Evolutionary conservation across 2,888 invertebrate species (phyloP).

Genomic region (Brachyopa scutellaris): DNA sequence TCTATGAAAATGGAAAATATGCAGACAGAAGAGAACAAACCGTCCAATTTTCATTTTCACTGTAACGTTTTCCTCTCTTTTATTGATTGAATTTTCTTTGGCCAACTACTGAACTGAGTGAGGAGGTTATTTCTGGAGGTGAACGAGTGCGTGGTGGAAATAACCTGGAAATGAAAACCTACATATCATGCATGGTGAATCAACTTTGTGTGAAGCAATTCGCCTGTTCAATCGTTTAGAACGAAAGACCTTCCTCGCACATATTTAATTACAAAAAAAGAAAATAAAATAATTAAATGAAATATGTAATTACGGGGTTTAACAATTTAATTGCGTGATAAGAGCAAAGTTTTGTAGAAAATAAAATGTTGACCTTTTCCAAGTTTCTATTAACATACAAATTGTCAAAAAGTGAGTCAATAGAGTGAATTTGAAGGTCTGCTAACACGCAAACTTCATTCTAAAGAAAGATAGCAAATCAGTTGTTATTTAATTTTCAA

Average conservation of each 20-base stretch:
- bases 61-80: constrained; percentile 19
- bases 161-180: too few species aligned
- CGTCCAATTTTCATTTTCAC: too few species aligned
- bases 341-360: not conserved
- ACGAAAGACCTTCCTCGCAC: not conserved
- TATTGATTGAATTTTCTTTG: constrained; percentile 40
- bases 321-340: constrained; percentile 24
- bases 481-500: not conserved
- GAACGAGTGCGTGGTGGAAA: not conserved
- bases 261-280: not conserved
- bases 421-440: not conserved
- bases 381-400: not conserved
- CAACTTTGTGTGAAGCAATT: constrained; percentile 13
- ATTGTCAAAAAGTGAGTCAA: not conserved
- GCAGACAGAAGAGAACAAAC: constrained; percentile 10
- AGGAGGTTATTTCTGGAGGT: not conserved
- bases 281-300: not conserved
- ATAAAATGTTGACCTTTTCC: not conserved
- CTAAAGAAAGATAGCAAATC: too few species aligned
- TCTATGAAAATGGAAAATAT: constrained; percentile 6
- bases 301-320: constrained; percentile 24
- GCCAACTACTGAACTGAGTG: not conserved
- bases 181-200: constrained; percentile 28
- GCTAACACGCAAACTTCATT: too few species aligned
- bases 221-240: not conserved